Conservation (phyloP, 2,113 vertebrate species). For the Pogonocichla stellata region DNA sequence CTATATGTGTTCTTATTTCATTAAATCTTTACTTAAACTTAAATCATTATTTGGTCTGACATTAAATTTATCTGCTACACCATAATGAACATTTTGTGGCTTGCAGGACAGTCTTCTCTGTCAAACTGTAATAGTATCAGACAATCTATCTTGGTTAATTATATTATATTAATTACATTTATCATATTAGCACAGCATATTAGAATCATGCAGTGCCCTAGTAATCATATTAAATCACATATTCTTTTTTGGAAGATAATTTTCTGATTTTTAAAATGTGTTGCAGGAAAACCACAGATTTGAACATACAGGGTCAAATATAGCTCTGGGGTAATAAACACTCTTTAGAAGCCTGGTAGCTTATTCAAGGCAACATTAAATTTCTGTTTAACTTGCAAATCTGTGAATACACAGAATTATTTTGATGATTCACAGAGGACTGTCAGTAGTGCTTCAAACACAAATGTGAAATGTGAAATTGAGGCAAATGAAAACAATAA, state of each 20-base stretch:
- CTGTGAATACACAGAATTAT: not conserved
- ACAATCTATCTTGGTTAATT: slow-evolving; percentile 9
- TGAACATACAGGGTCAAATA: not conserved
- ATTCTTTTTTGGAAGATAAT: not conserved
- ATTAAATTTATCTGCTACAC: not conserved
- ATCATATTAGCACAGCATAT: not conserved
- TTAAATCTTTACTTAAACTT: too few relatives aligned
- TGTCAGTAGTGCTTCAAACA: not conserved
- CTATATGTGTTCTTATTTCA: not conserved
- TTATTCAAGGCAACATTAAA: slow-evolving; percentile 37
- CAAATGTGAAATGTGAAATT: not conserved
- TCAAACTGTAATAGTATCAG: slow-evolving; percentile 36
- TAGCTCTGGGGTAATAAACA: not conserved
- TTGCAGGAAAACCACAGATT: not conserved
- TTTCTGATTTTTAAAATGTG: slow-evolving; percentile 8
- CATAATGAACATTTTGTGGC: not conserved
- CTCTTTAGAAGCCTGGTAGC: not conserved
- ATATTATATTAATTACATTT: not conserved
- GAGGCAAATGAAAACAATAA: not conserved
- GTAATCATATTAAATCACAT: slow-evolving; percentile 24
- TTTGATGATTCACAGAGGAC: not conserved
- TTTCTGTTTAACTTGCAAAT: slow-evolving; percentile 33
- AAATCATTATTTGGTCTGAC: slow-evolving; percentile 17
- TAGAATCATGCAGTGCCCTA: slow-evolving; percentile 20
- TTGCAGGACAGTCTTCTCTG: slow-evolving; percentile 2